phyloP scores from a whole-genome alignment of 2,797 vertebrate genomes.

The Parauchenoglanis punctatus region DNA sequence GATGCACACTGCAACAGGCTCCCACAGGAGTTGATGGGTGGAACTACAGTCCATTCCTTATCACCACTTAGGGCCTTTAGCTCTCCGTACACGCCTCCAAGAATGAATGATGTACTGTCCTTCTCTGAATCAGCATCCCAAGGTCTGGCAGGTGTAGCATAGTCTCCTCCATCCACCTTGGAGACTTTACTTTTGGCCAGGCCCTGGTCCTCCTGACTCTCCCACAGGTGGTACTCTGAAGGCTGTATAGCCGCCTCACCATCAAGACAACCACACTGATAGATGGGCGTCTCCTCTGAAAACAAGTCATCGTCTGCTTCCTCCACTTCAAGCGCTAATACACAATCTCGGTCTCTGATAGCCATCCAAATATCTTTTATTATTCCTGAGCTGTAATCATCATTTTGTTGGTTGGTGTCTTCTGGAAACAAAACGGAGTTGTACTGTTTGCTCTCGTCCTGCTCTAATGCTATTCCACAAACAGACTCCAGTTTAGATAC shows the following conservation, averaged over 20 bases:
- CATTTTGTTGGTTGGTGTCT: conserved; percentile 82
- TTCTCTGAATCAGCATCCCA: conserved; percentile 88
- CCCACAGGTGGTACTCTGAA: conserved; percentile 97
- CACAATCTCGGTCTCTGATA: conserved; percentile 80
- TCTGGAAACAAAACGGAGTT: conserved; percentile 81
- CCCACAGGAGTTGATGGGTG: conserved; percentile 79
- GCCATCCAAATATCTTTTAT: conserved; percentile 98
- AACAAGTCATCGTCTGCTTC: conserved; percentile 82
- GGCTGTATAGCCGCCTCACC: conserved; percentile 89
- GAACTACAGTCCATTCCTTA: conserved; percentile 92
- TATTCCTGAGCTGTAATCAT: conserved; percentile 96
- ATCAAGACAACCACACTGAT: conserved; percentile 86
- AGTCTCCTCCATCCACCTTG: conserved; percentile 89
- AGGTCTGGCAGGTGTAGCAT: conserved; percentile 92
- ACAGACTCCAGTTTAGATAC: conserved; percentile 98
- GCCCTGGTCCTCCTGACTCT: conserved; percentile 87
- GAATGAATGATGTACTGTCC: conserved; percentile 91
- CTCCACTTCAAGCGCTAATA: conserved; percentile 76
- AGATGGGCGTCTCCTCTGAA: conserved; percentile 81
- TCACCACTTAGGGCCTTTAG: conserved; percentile 88
- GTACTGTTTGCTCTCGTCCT: conserved; percentile 85
- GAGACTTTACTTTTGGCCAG: conserved; percentile 84
- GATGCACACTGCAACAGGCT: conserved; percentile 86
- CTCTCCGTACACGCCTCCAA: conserved; percentile 97
- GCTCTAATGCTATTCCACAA: conserved; percentile 96